phyloP scores from a whole-genome alignment of 1,140 invertebrate genomes.

The Papilio glaucus region DNA sequence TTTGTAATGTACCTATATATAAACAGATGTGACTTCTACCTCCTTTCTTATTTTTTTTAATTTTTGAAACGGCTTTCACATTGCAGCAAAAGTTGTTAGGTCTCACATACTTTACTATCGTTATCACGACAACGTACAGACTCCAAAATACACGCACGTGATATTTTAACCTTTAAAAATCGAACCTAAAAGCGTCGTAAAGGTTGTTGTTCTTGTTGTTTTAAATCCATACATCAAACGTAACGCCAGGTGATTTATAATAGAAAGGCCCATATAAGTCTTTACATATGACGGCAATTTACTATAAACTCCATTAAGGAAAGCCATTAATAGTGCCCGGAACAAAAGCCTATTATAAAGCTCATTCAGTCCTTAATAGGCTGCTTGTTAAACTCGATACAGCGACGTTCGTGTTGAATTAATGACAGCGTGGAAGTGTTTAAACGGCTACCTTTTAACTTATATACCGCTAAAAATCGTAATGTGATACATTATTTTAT shows the following conservation, averaged over 20 bases:
- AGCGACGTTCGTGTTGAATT: conserved; percentile 16
- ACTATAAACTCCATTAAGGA: conserved; percentile 32
- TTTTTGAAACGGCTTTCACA: too few species aligned
- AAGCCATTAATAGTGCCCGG: conserved; percentile 14
- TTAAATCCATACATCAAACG: background rate
- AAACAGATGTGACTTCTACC: too few species aligned
- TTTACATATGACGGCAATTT: conserved; percentile 14
- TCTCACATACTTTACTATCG: too few species aligned
- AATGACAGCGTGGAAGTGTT: conserved; percentile 21
- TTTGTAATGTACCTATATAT: too few species aligned
- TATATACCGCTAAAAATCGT: background rate
- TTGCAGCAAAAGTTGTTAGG: too few species aligned
- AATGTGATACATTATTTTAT: background rate
- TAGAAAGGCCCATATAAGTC: conserved; percentile 4
- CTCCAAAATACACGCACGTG: too few species aligned
- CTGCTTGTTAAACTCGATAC: conserved; percentile 30
- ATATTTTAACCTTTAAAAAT: too few species aligned
- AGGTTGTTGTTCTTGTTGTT: too few species aligned
- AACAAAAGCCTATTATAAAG: conserved; percentile 33
- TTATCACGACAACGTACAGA: too few species aligned
- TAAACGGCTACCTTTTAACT: background rate
- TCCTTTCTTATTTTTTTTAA: too few species aligned
- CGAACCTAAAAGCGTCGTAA: too few species aligned
- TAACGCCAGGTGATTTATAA: background rate
- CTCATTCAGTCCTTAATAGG: conserved; percentile 31